A percentile compares a stretch with the other conserved stretches of the same genome.
These are phyloP conservation scores for Drosophila pachea DNA, from an alignment of 1,140 invertebrate genomes.

Conservation along the genomic window DNA sequence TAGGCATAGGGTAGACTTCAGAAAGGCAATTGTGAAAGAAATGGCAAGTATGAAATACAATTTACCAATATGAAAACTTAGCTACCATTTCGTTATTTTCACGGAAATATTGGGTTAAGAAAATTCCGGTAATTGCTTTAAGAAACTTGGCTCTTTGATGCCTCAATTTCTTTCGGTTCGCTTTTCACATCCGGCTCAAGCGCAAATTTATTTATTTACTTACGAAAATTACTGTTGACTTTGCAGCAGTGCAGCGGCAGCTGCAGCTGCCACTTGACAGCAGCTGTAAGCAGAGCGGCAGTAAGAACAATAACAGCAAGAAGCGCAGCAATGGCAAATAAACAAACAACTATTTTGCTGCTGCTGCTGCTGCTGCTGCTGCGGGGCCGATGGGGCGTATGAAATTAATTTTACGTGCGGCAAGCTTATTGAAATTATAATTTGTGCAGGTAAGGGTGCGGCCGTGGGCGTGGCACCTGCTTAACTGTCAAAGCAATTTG, in stretches of 20 bases:
- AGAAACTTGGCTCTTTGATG: too few species aligned
- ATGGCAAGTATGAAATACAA: too few species aligned
- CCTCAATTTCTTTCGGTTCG: background rate
- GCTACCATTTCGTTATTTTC: too few species aligned
- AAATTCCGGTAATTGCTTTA: too few species aligned
- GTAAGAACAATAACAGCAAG: conserved; percentile 2
- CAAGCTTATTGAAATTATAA: conserved; percentile 72
- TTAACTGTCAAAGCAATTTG: conserved; percentile 68
- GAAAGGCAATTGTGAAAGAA: too few species aligned
- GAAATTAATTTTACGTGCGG: conserved; percentile 55
- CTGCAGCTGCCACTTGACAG: conserved; percentile 26
- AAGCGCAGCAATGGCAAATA: conserved; percentile 15
- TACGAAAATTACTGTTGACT: conserved; percentile 40
- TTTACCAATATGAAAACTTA: too few species aligned
- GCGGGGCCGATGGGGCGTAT: conserved; percentile 11
- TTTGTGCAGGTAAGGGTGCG: conserved; percentile 38
- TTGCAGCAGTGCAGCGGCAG: conserved; percentile 28
- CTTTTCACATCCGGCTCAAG: background rate
- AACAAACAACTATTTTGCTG: conserved; percentile 17
- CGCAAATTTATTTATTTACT: conserved; percentile 29
- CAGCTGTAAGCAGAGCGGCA: background rate
- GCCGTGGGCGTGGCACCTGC: conserved; percentile 11
- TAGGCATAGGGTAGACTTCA: too few species aligned
- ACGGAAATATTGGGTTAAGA: too few species aligned
- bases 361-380: background rate